phyloP scores from a whole-genome alignment of 2,888 invertebrate genomes.

The Yponomeuta plumbellus region DNA sequence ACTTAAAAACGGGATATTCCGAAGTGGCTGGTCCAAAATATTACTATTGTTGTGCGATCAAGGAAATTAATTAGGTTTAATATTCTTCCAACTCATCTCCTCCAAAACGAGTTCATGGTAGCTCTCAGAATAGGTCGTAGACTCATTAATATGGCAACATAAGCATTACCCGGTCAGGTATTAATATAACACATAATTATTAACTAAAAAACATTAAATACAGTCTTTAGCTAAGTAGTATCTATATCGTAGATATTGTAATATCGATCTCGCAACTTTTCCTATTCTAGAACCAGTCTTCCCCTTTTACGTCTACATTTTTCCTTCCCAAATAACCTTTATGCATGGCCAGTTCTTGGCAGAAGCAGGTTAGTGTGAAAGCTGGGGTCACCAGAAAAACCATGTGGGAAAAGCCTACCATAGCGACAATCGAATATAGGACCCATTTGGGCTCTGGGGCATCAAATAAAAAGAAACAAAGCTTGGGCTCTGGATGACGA shows the following conservation, averaged over 20 bases:
- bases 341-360: neutral
- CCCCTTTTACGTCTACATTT: neutral
- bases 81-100: too few species aligned
- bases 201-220: too few species aligned
- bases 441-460: neutral
- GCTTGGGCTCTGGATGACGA: neutral
- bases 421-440: neutral
- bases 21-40: too few species aligned
- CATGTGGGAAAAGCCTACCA: neutral
- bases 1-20: too few species aligned
- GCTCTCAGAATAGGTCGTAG: too few species aligned
- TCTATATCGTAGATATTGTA: neutral
- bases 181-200: too few species aligned
- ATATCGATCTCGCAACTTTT: neutral
- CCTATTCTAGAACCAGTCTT: neutral
- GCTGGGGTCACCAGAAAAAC: neutral
- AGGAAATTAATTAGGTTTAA: too few species aligned
- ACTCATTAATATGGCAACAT: too few species aligned
- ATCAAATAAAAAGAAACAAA: neutral
- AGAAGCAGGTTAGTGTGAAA: neutral
- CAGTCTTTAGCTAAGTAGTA: too few species aligned
- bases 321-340: neutral
- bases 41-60: too few species aligned
- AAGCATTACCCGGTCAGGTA: too few species aligned
- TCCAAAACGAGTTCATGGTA: too few species aligned